These are phyloP conservation scores for Enteromius afrohamiltoni DNA, from an alignment of 2,797 vertebrate species.

Conservation along the genomic window DNA sequence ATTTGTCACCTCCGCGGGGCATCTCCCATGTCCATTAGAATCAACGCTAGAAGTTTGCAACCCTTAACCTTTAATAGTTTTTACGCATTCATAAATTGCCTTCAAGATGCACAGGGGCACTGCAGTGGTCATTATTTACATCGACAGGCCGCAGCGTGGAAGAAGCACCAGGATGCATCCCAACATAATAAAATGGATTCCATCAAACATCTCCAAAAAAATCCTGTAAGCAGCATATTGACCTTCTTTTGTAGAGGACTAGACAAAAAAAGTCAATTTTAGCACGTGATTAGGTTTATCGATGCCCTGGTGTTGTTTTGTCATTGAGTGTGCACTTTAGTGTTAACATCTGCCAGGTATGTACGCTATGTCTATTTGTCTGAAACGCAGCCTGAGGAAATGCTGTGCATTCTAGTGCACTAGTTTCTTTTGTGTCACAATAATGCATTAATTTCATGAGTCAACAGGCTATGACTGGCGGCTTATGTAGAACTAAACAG, in stretches of 20 bases:
- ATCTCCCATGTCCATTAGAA: constrained; percentile 80
- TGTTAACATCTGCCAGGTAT: constrained; percentile 64
- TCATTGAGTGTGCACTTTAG: constrained; percentile 53
- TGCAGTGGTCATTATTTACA: constrained; percentile 65
- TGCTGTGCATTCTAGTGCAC: constrained; percentile 66
- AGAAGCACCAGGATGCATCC: constrained; percentile 49
- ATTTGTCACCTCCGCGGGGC: constrained; percentile 80
- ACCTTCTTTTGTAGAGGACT: constrained; percentile 18
- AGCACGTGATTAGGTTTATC: constrained; percentile 33
- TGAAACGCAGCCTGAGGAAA: constrained; percentile 65
- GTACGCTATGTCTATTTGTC: constrained; percentile 60
- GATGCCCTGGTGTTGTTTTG: constrained; percentile 34
- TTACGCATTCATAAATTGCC: constrained; percentile 76
- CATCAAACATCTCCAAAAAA: constrained; percentile 27
- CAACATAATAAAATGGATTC: constrained; percentile 41
- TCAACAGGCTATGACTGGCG: constrained; percentile 79
- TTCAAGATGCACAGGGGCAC: constrained; percentile 66
- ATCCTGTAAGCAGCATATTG: constrained; percentile 23
- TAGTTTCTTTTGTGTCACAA: constrained; percentile 72
- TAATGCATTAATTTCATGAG: constrained; percentile 83
- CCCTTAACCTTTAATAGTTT: constrained; percentile 78
- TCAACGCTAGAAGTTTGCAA: constrained; percentile 71
- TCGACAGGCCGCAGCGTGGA: constrained; percentile 58
- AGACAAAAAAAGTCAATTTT: constrained; percentile 34
- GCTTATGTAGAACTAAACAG: constrained; percentile 78